phyloP scores from a whole-genome alignment of 2,888 invertebrate genomes.

The Acleris literana region DNA sequence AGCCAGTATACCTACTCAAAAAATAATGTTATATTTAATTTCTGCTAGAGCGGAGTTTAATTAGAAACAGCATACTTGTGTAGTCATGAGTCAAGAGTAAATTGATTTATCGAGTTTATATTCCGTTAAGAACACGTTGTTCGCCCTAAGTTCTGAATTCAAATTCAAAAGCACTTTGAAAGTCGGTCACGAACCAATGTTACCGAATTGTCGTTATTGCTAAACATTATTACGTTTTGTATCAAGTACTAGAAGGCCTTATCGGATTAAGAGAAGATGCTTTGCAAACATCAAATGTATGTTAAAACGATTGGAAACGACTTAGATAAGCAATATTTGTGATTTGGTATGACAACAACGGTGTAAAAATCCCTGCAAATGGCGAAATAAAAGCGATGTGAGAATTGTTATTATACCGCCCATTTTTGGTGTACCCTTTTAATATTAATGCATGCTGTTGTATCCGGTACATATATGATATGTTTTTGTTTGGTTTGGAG shows the following conservation, averaged over 20 bases:
- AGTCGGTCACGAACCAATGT: conserved; percentile 23
- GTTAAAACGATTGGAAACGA: conserved; percentile 21
- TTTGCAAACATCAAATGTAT: conserved; percentile 19
- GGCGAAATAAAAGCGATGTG: conserved; percentile 16
- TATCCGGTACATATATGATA: neutral
- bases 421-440: conserved; percentile 26
- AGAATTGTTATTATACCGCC: conserved; percentile 15
- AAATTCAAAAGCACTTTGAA: conserved; percentile 9
- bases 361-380: conserved; percentile 25
- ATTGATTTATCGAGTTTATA: neutral
- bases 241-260: conserved; percentile 6
- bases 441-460: conserved; percentile 20
- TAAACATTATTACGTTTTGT: conserved; percentile 10
- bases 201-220: conserved; percentile 5
- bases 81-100: neutral
- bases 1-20: too few species aligned
- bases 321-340: conserved; percentile 14
- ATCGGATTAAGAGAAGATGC: conserved; percentile 9
- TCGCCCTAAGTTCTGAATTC: conserved; percentile 1
- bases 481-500: conserved; percentile 6
- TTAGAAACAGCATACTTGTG: too few species aligned
- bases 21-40: too few species aligned
- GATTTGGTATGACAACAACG: conserved; percentile 21
- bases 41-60: too few species aligned
- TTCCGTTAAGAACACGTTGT: neutral